phyloP scores from a whole-genome alignment of 35 echinoderm and acorn worm genomes.

The Stichopus chloronotus region DNA sequence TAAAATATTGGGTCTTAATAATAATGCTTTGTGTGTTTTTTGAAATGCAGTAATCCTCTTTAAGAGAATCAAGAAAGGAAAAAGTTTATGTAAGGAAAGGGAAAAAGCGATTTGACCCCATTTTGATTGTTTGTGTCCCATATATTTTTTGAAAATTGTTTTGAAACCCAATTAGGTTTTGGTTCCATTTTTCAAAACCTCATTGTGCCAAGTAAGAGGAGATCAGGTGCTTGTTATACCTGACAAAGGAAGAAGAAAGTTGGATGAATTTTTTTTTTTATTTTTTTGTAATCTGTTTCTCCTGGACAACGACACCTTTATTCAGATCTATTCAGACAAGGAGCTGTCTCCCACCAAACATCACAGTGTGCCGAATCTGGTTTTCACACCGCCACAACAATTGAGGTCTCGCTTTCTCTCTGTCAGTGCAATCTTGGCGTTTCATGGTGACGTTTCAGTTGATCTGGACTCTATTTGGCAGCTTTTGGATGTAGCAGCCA shows the following conservation, averaged over 20 bases:
- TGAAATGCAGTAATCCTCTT: not conserved
- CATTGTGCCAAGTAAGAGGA: not conserved
- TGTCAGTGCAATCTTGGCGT: too few species aligned
- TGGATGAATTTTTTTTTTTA: not conserved
- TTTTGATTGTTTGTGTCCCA: not conserved
- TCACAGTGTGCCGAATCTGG: not conserved
- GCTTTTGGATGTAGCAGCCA: not conserved
- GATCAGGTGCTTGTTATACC: not conserved
- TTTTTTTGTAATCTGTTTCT: not conserved
- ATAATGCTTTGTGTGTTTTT: too few species aligned
- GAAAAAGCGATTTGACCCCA: not conserved
- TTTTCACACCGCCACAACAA: not conserved
- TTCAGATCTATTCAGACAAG: not conserved
- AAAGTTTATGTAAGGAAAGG: too few species aligned
- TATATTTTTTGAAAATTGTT: not conserved
- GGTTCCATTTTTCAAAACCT: not conserved
- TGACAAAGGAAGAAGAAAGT: not conserved
- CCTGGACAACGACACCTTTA: not conserved
- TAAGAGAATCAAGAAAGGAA: not conserved
- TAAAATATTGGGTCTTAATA: too few species aligned
- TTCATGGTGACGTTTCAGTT: too few species aligned
- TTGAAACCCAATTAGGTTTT: slow-evolving; percentile 5
- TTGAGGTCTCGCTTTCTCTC: not conserved
- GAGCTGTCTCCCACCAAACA: not conserved
- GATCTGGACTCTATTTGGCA: too few species aligned